Evolutionary conservation across 2,113 vertebrate genomes (phyloP).

Genomic region (Sturnus vulgaris): DNA sequence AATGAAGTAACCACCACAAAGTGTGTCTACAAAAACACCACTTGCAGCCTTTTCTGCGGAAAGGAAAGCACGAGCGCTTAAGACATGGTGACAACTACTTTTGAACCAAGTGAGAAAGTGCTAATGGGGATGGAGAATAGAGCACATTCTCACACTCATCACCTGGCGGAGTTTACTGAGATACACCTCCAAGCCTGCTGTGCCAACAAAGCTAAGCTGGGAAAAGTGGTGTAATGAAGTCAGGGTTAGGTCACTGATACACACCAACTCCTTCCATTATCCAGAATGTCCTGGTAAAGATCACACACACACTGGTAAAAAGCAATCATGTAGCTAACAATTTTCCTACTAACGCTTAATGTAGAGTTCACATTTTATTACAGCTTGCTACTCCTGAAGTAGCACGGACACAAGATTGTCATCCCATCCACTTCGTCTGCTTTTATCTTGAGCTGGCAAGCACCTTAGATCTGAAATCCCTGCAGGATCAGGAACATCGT

Average conservation of each 20-base stretch:
- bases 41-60: background rate
- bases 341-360: background rate
- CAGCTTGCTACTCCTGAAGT: background rate
- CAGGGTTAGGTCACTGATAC: background rate
- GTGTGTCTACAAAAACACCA: background rate
- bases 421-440: background rate
- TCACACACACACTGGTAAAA: accelerated
- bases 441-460: background rate
- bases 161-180: background rate
- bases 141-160: background rate
- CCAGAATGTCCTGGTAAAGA: background rate
- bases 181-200: background rate
- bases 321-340: background rate
- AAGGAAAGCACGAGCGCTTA: background rate
- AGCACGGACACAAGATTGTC: background rate
- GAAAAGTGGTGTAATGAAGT: background rate
- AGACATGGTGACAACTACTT: background rate
- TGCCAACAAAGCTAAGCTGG: background rate
- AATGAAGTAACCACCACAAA: slow-evolving; percentile 4
- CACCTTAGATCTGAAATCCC: background rate
- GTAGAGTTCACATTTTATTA: background rate
- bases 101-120: background rate
- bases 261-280: background rate
- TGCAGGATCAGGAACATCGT: background rate
- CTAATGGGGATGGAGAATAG: background rate